These are phyloP conservation scores for Brachynemurus nebulosus DNA, from an alignment of 2,888 invertebrate species.

Conservation along the genomic window DNA sequence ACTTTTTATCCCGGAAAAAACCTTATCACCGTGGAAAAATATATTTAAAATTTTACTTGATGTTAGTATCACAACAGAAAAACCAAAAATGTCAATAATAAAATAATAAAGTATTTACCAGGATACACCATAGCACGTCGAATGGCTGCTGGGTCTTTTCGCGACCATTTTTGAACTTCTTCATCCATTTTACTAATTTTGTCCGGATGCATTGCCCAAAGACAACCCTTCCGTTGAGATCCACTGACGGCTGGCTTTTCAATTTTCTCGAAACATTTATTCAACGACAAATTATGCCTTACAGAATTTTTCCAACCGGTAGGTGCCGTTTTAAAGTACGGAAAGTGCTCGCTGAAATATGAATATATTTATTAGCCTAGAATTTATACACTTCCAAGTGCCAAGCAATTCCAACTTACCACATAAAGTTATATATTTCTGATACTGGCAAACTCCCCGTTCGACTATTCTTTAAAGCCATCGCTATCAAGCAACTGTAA, in stretches of 20 bases:
- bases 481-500: constrained; percentile 93
- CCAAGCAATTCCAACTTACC: too few species aligned
- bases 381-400: too few species aligned
- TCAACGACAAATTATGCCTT: constrained; percentile 89
- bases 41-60: too few species aligned
- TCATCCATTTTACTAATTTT: constrained; percentile 96
- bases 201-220: constrained; percentile 95
- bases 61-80: neutral
- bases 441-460: constrained; percentile 92
- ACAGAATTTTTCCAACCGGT: constrained; percentile 99
- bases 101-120: constrained; percentile 34
- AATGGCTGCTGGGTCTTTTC: constrained; percentile 87
- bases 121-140: constrained; percentile 90
- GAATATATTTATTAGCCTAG: too few species aligned
- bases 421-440: constrained; percentile 98
- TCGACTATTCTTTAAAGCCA: constrained; percentile 92
- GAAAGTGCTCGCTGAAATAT: constrained; percentile 92
- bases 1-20: too few species aligned
- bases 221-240: constrained; percentile 73
- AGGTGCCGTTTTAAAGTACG: constrained; percentile 96
- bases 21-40: too few species aligned
- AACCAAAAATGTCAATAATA: neutral
- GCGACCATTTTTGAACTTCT: constrained; percentile 94
- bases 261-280: constrained; percentile 97
- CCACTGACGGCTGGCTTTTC: constrained; percentile 86